Base-by-base conservation (phyloP, 2,797 vertebrate species). In the Semaprochilodus insignis region DNA sequence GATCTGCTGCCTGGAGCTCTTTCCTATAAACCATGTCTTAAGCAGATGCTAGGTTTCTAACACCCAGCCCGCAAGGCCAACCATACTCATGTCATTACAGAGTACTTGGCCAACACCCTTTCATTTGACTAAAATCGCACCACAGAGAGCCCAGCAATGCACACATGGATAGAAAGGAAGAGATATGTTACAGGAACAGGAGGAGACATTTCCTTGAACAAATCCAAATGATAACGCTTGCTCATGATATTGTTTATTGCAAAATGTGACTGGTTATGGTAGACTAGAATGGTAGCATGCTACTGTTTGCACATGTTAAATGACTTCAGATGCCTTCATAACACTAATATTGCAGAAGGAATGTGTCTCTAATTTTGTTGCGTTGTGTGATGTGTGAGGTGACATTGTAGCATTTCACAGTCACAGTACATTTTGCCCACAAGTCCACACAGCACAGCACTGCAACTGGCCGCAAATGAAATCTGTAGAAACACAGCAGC, bases 81-180 rank as follows among this genome's bases (percentile, higher is more conserved):
- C 86, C 89, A 91, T 91, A 86, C 83, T 90, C 84, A 36, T 88
- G 84, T 89, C 69, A 86, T 89, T 88, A 87, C 85, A 88, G 88
- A 93, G 89, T 85, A 91, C 89, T 87, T 87, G 87, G 87, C 87
- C 73, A 82, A 88, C 88, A 81, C 74, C 81, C 87, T 87, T 88
- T 83, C 85, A 91, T 88, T 87, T 88, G 79, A 85, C 85, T 88
- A 82, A 84, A 81, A 84, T 86, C 80, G 48, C 72, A 70, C 83
- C 77, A 44, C 81, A 78, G 69, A 78, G 66, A 71, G 54, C 77
- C 52, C 71, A 69, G 69, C 63, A 54, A 60, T 74, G 62, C 69
- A 85, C 80, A 72, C 80, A 66, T 13, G 40, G 25, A 74, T 48
- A 15, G n/a, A 54, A 44, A 59, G 23, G 59, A 65, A 25, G 31